Conservation (phyloP, 2,113 vertebrate genomes). For the Diadophis punctatus region DNA sequence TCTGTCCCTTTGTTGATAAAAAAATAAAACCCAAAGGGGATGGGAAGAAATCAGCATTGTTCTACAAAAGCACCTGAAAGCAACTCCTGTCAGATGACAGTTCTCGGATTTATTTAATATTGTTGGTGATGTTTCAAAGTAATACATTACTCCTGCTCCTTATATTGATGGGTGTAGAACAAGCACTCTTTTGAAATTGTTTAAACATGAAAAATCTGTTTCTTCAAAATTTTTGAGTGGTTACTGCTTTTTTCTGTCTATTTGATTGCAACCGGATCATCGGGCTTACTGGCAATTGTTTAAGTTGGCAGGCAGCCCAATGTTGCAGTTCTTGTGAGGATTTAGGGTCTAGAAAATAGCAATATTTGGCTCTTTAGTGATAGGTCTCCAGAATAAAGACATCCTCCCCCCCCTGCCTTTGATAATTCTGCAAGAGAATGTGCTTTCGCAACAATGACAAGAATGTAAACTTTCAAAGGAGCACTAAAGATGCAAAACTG, state of each 20-base stretch:
- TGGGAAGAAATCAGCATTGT: neutral
- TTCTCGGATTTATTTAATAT: conserved; percentile 24
- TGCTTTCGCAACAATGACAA: neutral
- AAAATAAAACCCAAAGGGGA: neutral
- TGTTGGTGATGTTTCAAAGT: conserved; percentile 28
- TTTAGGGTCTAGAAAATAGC: conserved; percentile 24
- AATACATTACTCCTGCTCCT: conserved; percentile 34
- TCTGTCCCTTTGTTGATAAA: neutral
- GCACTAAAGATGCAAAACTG: neutral
- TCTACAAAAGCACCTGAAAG: neutral
- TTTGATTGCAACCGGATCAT: conserved; percentile 37
- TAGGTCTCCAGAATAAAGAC: conserved; percentile 8
- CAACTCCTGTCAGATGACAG: neutral
- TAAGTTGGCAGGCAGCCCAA: conserved; percentile 27
- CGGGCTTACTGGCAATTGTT: conserved; percentile 31
- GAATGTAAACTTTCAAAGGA: neutral
- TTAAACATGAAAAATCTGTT: conserved; percentile 34
- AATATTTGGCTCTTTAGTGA: conserved; percentile 20
- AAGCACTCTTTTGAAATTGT: conserved; percentile 36
- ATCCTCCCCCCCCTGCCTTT: neutral
- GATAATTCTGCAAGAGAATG: neutral
- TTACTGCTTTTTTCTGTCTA: conserved; percentile 2
- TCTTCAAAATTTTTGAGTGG: conserved; percentile 37
- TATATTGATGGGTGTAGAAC: conserved; percentile 31
- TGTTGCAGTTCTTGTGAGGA: conserved; percentile 27